phyloP scores from a whole-genome alignment of 2,888 invertebrate species.

The Agrilus cyanescens region DNA sequence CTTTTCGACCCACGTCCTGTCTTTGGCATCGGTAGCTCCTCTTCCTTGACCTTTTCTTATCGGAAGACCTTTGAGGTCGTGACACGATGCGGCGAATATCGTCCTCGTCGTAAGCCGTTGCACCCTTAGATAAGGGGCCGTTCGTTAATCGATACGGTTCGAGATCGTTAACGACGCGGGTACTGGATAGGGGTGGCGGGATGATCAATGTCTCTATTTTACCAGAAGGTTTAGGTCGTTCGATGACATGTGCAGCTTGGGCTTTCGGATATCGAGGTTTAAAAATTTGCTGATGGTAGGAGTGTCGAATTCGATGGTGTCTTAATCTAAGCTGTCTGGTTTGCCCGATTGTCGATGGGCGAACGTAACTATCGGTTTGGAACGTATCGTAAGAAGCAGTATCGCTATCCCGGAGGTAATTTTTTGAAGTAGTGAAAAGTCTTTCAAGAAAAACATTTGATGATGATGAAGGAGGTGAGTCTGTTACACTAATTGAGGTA shows the following conservation, averaged over 20 bases:
- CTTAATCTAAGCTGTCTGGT: slow-evolving; percentile 12
- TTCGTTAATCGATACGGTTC: slow-evolving; percentile 3
- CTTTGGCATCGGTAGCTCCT: slow-evolving; percentile 43
- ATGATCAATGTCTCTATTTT: slow-evolving; percentile 13
- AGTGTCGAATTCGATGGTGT: slow-evolving; percentile 7
- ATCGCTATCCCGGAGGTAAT: slow-evolving; percentile 7
- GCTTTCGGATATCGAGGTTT: slow-evolving; percentile 6
- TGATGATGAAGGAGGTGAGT: slow-evolving; percentile 9
- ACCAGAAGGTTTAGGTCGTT: not conserved
- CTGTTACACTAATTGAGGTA: slow-evolving; percentile 21
- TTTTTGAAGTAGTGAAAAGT: slow-evolving; percentile 12
- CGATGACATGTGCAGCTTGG: slow-evolving; percentile 14
- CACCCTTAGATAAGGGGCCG: slow-evolving; percentile 4
- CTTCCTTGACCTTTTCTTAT: slow-evolving; percentile 11
- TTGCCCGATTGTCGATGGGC: slow-evolving; percentile 9
- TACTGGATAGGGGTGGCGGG: slow-evolving; percentile 4
- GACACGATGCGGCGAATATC: slow-evolving; percentile 16
- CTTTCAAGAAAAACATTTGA: slow-evolving; percentile 18
- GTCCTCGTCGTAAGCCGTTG: slow-evolving; percentile 5
- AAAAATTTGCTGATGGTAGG: not conserved
- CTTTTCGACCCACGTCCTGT: slow-evolving; percentile 51
- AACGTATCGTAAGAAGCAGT: slow-evolving; percentile 7
- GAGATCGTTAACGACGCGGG: slow-evolving; percentile 4
- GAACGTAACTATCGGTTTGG: slow-evolving; percentile 1
- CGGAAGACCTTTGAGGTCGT: slow-evolving; percentile 20